Base-by-base conservation (phyloP, 2,113 vertebrate species). In the Trochalopteron elliotii region DNA sequence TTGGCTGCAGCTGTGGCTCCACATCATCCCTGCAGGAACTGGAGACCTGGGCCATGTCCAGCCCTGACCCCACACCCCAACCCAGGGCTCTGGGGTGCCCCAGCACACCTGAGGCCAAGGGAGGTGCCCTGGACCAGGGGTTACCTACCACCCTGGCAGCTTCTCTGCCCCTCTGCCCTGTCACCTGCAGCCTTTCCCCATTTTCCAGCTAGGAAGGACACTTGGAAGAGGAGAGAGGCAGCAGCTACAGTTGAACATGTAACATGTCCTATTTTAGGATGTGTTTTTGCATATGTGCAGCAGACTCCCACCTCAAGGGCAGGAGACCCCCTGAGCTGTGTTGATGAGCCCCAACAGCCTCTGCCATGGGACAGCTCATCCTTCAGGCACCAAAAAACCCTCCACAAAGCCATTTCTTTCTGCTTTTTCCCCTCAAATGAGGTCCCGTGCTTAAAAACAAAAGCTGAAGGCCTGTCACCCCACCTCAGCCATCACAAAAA, bases 261-360 rank as follows among this genome's bases (percentile, higher is more conserved):
- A 5, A 5, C 39, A 3, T 20, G 14, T 35, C 14, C 31, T 37
- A 0, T 5, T 72, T 77, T 7, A 20, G 68, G 53, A 28, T 33
- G 5, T 31, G 14, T 15, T 90, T 47, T 47, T 37, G 12, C 25
- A 5, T 15, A 1, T 12, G 12, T 86, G n/a, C 40, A 19, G 59
- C 74, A 64, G 11, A 33, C 2, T 57, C 31, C 8, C 21, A 4
- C 45, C 20, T 19, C 30, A 4, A 81, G 53, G 42, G 44, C 42
- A 80, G 61, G 33, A 59, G 44, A 82, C 7, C 11, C 35, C 55
- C 77, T 69, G 7, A 45, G 45, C 19, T 5, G 13, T 55, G 8
- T 11, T 0, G 0, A 12, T n/a, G 47, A 80, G 23, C 39, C 47
- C 18, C 19, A 28, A 0, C 0, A 2, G 9, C 11, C 31, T 28